These are phyloP conservation scores for Prietella phreatophila DNA, from an alignment of 2,113 vertebrate genomes.

Conservation along the genomic window DNA sequence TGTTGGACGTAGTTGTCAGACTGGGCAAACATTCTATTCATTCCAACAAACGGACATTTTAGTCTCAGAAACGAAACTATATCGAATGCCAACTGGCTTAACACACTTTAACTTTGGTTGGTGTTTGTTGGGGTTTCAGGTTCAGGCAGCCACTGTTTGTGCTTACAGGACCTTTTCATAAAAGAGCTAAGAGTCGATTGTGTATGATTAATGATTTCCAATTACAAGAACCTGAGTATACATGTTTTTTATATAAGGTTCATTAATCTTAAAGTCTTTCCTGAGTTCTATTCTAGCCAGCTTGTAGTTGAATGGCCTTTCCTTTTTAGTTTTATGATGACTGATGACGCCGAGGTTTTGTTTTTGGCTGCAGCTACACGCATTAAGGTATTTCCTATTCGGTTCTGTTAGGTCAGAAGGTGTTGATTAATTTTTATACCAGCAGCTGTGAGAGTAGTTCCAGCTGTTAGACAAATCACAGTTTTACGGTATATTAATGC, in stretches of 20 bases:
- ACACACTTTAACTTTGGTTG: neutral
- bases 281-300: conserved; percentile 5
- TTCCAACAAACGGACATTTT: neutral
- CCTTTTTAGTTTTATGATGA: conserved; percentile 1
- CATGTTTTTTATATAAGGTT: neutral
- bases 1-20: neutral
- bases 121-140: neutral
- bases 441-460: neutral
- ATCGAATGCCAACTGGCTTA: neutral
- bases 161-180: neutral
- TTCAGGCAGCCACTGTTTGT: neutral
- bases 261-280: conserved; percentile 28
- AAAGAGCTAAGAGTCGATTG: neutral
- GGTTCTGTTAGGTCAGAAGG: neutral
- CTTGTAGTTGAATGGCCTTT: neutral
- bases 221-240: conserved; percentile 16
- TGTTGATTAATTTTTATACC: neutral
- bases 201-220: conserved; percentile 16
- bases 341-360: neutral
- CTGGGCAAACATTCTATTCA: neutral
- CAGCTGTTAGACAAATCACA: neutral
- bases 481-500: neutral
- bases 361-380: neutral
- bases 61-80: neutral
- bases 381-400: neutral